These are phyloP conservation scores for Pecten maximus DNA, from an alignment of 2,888 invertebrate species.

Conservation along the genomic window DNA sequence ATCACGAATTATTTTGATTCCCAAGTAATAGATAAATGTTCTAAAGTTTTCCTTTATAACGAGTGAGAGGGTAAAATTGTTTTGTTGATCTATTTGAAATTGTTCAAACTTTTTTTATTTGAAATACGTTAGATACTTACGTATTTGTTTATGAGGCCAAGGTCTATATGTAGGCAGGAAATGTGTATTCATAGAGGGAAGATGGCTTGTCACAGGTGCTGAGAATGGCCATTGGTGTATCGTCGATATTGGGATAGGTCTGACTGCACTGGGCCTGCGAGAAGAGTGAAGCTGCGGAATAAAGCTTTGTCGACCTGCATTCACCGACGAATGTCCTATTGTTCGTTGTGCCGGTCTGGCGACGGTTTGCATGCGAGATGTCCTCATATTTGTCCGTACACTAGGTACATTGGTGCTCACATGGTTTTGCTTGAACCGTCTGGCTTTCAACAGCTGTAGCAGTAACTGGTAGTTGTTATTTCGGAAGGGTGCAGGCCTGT, in stretches of 20 bases:
- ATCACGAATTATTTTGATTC: no score
- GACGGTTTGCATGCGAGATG: not conserved
- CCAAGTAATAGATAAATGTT: no score
- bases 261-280: not conserved
- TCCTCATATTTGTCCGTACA: not conserved
- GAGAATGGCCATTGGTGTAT: constrained; percentile 6
- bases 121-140: not conserved
- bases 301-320: not conserved
- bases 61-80: no score
- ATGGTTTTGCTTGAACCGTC: not conserved
- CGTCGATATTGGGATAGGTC: not conserved
- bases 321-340: not conserved
- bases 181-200: not conserved
- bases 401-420: not conserved
- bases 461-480: not conserved
- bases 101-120: not conserved
- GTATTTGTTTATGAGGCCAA: not conserved
- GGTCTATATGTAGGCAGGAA: not conserved
- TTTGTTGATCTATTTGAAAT: no score
- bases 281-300: not conserved
- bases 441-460: not conserved
- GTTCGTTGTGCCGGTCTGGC: not conserved
- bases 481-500: not conserved
- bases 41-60: no score
- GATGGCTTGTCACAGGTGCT: not conserved